phyloP scores from a whole-genome alignment of 1,140 invertebrate species.

The Battus philenor region DNA sequence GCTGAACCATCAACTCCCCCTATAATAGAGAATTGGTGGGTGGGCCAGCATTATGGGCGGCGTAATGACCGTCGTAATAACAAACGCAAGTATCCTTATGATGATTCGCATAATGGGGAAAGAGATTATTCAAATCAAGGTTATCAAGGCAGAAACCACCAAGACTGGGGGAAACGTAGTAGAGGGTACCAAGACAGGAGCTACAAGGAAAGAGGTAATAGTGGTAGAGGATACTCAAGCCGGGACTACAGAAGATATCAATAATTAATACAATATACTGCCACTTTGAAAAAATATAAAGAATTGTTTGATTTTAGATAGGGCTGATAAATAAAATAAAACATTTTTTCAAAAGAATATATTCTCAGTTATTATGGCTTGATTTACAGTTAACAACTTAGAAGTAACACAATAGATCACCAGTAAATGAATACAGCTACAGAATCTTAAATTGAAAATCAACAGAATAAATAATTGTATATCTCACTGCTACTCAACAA shows the following conservation, averaged over 20 bases:
- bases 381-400: slow-evolving; percentile 75
- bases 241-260: slow-evolving; percentile 13
- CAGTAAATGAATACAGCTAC: slow-evolving; percentile 67
- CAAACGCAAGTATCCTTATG: slow-evolving; percentile 34
- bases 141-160: slow-evolving; percentile 23
- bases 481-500: slow-evolving; percentile 72
- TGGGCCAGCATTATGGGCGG: slow-evolving; percentile 30
- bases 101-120: slow-evolving; percentile 21
- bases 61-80: slow-evolving; percentile 40
- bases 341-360: slow-evolving; percentile 72
- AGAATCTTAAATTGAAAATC: slow-evolving; percentile 54
- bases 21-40: slow-evolving; percentile 55
- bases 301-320: slow-evolving; percentile 6
- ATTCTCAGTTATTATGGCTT: slow-evolving; percentile 75
- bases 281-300: not conserved
- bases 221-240: slow-evolving; percentile 22
- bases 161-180: slow-evolving; percentile 9
- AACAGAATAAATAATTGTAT: slow-evolving; percentile 68
- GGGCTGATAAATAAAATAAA: slow-evolving; percentile 31
- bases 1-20: slow-evolving; percentile 48
- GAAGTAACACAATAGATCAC: slow-evolving; percentile 70
- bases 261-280: not conserved
- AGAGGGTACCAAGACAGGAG: slow-evolving; percentile 8
- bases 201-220: slow-evolving; percentile 22
- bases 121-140: slow-evolving; percentile 27